A percentile compares a stretch with the other conserved stretches of the same genome.
phyloP scores from a whole-genome alignment of 1,140 invertebrate species.

The Eurosta solidaginis region DNA sequence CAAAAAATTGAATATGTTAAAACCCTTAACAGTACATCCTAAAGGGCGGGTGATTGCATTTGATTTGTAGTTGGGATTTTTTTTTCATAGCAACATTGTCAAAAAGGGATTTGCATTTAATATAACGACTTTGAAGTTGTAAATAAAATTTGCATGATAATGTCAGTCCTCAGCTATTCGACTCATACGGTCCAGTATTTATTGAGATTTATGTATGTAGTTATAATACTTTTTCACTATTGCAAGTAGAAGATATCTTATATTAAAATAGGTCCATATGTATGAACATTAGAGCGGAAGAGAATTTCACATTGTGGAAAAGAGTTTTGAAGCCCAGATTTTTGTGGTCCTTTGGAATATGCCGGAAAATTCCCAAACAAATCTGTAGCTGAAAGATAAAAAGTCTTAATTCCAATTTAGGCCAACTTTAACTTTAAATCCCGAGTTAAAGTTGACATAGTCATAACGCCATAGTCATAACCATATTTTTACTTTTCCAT shows the following conservation, averaged over 20 bases:
- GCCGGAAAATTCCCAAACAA: no score
- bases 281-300: no score
- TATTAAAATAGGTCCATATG: no score
- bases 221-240: neutral
- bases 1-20: neutral
- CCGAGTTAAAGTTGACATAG: no score
- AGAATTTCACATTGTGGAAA: no score
- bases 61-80: slow-evolving; percentile 28
- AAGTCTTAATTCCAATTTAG: no score
- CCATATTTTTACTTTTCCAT: no score
- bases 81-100: neutral
- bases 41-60: neutral
- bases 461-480: no score
- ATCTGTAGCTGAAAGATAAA: no score
- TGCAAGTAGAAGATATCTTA: neutral
- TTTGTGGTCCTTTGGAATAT: no score
- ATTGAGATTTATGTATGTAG: neutral
- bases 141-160: slow-evolving; percentile 28
- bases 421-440: no score
- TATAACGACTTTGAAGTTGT: slow-evolving; percentile 1
- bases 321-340: no score
- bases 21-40: neutral
- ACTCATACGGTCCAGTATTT: neutral
- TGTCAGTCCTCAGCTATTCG: neutral
- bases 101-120: slow-evolving; percentile 23